phyloP scores from a whole-genome alignment of 2,113 vertebrate species.

The Aythya baeri region DNA sequence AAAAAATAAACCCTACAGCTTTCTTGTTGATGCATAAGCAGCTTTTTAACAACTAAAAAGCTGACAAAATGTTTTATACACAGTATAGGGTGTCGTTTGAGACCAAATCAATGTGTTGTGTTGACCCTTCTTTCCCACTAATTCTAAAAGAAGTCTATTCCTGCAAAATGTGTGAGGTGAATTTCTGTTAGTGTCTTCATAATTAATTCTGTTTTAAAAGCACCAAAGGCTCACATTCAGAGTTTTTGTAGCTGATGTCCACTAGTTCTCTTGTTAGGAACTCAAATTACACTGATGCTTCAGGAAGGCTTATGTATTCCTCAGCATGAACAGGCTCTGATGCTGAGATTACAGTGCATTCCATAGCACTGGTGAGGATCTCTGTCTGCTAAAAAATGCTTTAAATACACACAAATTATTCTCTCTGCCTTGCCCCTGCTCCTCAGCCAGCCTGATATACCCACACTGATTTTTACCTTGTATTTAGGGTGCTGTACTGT shows the following conservation, averaged over 20 bases:
- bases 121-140: neutral
- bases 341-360: neutral
- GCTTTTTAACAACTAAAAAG: neutral
- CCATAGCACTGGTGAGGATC: neutral
- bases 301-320: neutral
- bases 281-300: neutral
- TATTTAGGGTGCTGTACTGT: neutral
- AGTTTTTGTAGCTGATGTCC: neutral
- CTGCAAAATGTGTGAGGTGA: neutral
- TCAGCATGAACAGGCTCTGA: neutral
- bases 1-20: neutral
- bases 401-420: neutral
- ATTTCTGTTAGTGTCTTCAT: neutral
- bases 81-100: neutral
- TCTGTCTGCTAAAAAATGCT: neutral
- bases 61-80: neutral
- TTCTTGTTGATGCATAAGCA: neutral
- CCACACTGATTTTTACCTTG: neutral
- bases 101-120: neutral
- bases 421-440: neutral
- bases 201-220: neutral
- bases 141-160: neutral
- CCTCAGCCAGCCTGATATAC: neutral
- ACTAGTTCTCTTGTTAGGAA: neutral
- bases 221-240: neutral